A percentile compares a stretch with the other conserved stretches of the same genome.
Conservation (phyloP, 2,888 invertebrate species). For the Cremastinae sp. region DNA sequence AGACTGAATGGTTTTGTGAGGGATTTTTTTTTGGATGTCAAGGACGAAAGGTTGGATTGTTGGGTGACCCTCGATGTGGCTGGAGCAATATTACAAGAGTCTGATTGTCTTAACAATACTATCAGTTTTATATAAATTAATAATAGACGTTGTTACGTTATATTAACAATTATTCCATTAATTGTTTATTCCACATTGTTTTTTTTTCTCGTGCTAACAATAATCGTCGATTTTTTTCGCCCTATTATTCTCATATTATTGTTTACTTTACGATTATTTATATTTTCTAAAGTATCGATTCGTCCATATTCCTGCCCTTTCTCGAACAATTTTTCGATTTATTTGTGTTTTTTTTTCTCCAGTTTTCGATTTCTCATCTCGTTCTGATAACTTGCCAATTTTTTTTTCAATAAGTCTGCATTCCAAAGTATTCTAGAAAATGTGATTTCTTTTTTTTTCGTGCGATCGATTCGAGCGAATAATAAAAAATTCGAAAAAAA, state of each 20-base stretch:
- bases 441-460: too few relatives aligned
- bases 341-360: constrained; percentile 31
- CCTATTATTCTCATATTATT: constrained; percentile 63
- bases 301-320: constrained; percentile 54
- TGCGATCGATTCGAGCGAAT: neutral
- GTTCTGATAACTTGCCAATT: too few relatives aligned
- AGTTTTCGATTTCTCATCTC: constrained; percentile 9
- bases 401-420: too few relatives aligned
- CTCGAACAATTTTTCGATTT: constrained; percentile 27
- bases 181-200: constrained; percentile 14
- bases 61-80: constrained; percentile 74
- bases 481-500: neutral
- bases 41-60: constrained; percentile 4
- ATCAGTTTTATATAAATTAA: constrained; percentile 71
- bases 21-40: constrained; percentile 43
- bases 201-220: constrained; percentile 44
- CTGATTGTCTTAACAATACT: constrained; percentile 80
- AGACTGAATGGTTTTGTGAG: neutral
- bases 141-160: constrained; percentile 58
- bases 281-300: constrained; percentile 62
- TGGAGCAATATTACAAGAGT: constrained; percentile 74
- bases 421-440: too few relatives aligned
- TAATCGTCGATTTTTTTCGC: constrained; percentile 17
- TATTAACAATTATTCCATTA: constrained; percentile 58
- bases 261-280: constrained; percentile 57